These are phyloP conservation scores for Chaenodraco wilsoni DNA, from an alignment of 2,797 vertebrate species.

Conservation along the genomic window DNA sequence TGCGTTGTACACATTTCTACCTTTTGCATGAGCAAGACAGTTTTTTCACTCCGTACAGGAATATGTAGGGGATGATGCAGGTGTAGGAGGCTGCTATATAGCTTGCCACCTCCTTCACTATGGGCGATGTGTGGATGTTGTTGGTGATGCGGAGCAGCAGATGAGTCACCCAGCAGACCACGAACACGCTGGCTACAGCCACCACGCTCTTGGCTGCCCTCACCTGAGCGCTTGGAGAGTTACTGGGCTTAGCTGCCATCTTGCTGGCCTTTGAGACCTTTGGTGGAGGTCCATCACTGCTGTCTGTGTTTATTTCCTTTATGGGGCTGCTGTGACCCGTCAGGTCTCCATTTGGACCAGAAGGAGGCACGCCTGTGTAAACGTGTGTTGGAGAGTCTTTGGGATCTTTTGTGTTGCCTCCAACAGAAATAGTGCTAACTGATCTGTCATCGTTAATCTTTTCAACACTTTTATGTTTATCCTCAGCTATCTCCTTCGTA, in stretches of 20 bases:
- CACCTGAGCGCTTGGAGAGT: conserved; percentile 60
- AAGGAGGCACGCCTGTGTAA: conserved; percentile 3
- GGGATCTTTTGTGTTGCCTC: conserved; percentile 5
- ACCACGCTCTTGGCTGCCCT: conserved; percentile 85
- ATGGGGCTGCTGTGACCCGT: conserved; percentile 11
- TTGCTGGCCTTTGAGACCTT: conserved; percentile 26
- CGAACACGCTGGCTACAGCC: conserved; percentile 81
- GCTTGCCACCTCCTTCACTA: conserved; percentile 77
- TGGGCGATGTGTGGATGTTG: conserved; percentile 64
- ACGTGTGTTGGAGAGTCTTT: conserved; percentile 4
- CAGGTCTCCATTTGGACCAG: background rate
- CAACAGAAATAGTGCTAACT: background rate
- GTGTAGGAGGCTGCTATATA: conserved; percentile 83
- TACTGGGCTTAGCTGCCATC: conserved; percentile 51
- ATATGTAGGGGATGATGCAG: conserved; percentile 85
- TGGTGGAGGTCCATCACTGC: conserved; percentile 11
- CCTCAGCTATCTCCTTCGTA: conserved; percentile 13
- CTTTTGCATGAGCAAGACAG: conserved; percentile 70
- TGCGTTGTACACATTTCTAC: conserved; percentile 29
- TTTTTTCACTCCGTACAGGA: conserved; percentile 83
- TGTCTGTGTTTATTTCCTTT: background rate
- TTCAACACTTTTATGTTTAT: background rate
- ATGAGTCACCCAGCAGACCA: conserved; percentile 85
- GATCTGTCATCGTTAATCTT: background rate
- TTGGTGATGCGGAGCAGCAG: conserved; percentile 79